Conservation (phyloP, 2,888 invertebrate species). For the Phengaris arion region DNA sequence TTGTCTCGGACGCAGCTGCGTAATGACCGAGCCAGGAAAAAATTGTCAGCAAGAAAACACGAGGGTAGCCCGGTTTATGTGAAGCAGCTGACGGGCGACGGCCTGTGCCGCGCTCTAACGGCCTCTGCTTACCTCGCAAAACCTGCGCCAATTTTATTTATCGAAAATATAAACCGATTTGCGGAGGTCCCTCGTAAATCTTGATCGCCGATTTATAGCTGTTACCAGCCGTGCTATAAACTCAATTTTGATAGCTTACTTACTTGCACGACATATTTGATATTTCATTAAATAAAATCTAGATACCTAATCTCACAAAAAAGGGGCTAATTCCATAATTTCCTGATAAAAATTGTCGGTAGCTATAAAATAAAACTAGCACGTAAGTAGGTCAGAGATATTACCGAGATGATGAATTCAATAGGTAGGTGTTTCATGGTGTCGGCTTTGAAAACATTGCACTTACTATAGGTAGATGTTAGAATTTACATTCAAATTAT, state of each 20-base stretch:
- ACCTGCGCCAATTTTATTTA: slow-evolving; percentile 80
- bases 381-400: too few relatives aligned
- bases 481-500: too few relatives aligned
- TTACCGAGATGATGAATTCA: too few relatives aligned
- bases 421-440: too few relatives aligned
- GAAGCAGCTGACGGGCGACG: slow-evolving; percentile 49
- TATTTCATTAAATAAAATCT: background rate
- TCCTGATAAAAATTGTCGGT: background rate
- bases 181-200: slow-evolving; percentile 76
- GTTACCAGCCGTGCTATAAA: slow-evolving; percentile 73
- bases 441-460: too few relatives aligned
- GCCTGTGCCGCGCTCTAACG: slow-evolving; percentile 68
- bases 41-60: slow-evolving; percentile 80
- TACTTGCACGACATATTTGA: background rate
- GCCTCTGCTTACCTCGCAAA: slow-evolving; percentile 79
- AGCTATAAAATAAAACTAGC: too few relatives aligned
- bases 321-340: background rate
- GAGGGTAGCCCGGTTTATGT: slow-evolving; percentile 79
- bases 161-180: slow-evolving; percentile 80
- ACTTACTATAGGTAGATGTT: too few relatives aligned
- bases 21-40: slow-evolving; percentile 79
- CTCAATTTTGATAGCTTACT: slow-evolving; percentile 47
- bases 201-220: slow-evolving; percentile 75
- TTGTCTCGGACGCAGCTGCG: slow-evolving; percentile 79
- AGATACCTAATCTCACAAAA: background rate